A percentile compares a stretch with the other conserved stretches of the same genome.
phyloP scores from a whole-genome alignment of 2,113 vertebrate species.

The Eudyptes chrysolophus region DNA sequence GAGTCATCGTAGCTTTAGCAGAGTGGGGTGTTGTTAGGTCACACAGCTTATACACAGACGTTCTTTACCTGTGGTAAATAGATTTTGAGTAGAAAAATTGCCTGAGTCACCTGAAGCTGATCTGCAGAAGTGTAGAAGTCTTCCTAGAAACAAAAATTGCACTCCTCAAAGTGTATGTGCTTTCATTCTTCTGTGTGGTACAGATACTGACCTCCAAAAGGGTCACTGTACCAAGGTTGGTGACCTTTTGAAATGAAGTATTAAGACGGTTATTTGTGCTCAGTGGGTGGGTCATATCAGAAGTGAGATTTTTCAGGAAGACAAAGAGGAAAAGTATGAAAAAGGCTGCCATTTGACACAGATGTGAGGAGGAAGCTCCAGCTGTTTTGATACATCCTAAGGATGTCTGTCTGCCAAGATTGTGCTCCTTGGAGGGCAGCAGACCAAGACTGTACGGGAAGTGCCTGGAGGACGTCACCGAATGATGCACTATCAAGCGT shows the following conservation, averaged over 20 bases:
- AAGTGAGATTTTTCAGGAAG: not conserved
- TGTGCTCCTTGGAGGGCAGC: not conserved
- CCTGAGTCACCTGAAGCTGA: not conserved
- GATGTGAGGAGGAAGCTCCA: not conserved
- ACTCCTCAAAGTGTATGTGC: not conserved
- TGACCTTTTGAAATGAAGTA: not conserved
- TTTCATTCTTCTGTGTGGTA: not conserved
- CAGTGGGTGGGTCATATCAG: not conserved
- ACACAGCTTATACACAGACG: not conserved
- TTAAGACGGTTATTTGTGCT: not conserved
- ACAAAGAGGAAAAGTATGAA: not conserved
- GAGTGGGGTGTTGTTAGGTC: not conserved
- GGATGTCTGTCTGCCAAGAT: conserved; percentile 18
- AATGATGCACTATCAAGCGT: not conserved
- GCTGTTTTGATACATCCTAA: not conserved
- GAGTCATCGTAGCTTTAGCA: not conserved
- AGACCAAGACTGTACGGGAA: not conserved
- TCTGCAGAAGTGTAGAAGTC: not conserved
- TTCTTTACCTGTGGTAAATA: not conserved
- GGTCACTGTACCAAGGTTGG: not conserved
- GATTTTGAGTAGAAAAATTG: not conserved
- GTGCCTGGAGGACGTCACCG: not conserved
- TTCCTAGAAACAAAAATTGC: not conserved
- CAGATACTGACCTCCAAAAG: not conserved
- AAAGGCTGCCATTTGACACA: not conserved